Base-by-base conservation (phyloP, 2,888 invertebrate species). In the Pachymerium ferrugineum region DNA sequence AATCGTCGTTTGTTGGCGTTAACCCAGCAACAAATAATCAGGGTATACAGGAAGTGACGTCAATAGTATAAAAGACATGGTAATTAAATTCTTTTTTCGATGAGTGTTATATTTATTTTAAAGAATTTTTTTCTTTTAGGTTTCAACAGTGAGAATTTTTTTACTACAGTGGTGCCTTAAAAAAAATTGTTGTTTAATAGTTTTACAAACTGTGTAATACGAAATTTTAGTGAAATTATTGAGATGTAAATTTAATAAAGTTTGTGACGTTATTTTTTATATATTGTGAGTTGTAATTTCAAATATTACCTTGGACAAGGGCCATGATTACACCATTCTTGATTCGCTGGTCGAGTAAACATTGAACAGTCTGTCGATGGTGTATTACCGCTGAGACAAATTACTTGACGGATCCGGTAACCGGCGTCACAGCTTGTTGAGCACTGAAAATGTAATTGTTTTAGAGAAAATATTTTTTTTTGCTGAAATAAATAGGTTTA, bases 1-100 rank as follows among this genome's bases (percentile, higher is more conserved):
- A 95, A 83, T 94, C 93, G 83, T 93, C 93, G 77, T 95, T 95
- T 82, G 91, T 92, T 76, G 91, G 91, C 79, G 91, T 90, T 79
- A 89, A 91, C 80, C 93, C 93, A 42, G 19, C 5, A 16, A 16
- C n/a, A 5, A 19, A 42, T 14, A 47, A 47, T 16, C 8, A 47
- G 22, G 22, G 22, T 16, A 5, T 47, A 16, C 47, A 16, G 16
- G 47, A 47, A 5, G 47, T 47, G 47, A 47, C 22, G 19, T n/a
- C 19, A 19, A 22, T 22, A 47, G 22, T 16, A 10, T 38, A 47
- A 47, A 47, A 47, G 47, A 47, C 47, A 19, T 16, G 47, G 47
- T 47, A 47, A 47, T 16, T 2, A 22, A 47, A 47, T 42, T 19
- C 16, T 22, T 19, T 16, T 0, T 22, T 47, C 8, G 2, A 47